A percentile compares a stretch with the other conserved stretches of the same genome.
Conservation (phyloP, 2,113 vertebrate species). For the Leucoraja erinaceus region DNA sequence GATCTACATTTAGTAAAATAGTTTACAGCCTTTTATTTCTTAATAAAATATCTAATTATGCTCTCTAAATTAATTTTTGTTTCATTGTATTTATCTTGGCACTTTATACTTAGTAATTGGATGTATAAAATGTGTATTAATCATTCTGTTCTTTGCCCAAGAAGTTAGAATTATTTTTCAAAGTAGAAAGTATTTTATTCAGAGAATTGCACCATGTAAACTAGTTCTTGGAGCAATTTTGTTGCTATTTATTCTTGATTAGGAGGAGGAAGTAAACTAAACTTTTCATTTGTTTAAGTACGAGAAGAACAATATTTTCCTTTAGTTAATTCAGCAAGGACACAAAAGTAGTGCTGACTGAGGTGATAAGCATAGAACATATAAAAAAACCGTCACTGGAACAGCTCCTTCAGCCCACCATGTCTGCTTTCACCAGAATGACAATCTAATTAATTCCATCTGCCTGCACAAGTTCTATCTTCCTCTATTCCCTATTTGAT, state of each 20-base stretch:
- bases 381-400: too few species aligned
- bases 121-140: neutral
- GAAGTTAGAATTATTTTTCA: neutral
- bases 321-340: neutral
- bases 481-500: too few species aligned
- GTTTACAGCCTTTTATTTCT: neutral
- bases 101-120: neutral
- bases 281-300: too few species aligned
- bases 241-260: neutral
- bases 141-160: neutral
- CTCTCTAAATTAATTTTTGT: neutral
- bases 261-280: too few species aligned
- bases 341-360: neutral
- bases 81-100: neutral
- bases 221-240: neutral
- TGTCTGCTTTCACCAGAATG: too few species aligned
- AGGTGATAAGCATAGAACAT: neutral
- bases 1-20: neutral
- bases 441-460: too few species aligned
- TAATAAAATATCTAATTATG: neutral
- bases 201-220: neutral
- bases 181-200: neutral
- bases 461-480: too few species aligned
- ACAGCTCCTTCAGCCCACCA: too few species aligned
- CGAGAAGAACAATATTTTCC: neutral